Conservation (phyloP, 1,140 invertebrate genomes). For the Halictus rubicundus region DNA sequence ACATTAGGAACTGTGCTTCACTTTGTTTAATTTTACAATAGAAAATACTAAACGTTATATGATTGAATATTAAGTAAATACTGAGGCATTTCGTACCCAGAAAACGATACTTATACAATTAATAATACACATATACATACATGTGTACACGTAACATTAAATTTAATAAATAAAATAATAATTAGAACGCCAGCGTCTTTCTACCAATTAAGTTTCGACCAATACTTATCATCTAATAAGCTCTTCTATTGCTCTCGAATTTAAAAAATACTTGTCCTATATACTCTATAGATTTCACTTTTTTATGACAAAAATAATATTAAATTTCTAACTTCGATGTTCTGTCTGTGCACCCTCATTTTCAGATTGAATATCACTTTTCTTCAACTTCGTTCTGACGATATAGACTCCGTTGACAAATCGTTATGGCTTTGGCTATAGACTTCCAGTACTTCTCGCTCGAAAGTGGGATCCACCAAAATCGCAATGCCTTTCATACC, state of each 20-base stretch:
- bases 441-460: conserved; percentile 64
- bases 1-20: neutral
- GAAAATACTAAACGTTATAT: neutral
- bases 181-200: conserved; percentile 41
- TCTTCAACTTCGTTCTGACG: neutral
- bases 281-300: neutral
- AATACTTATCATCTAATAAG: neutral
- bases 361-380: neutral
- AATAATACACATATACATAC: neutral
- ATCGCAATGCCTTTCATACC: conserved; percentile 69
- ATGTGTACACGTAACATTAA: neutral
- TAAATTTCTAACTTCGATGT: neutral
- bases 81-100: neutral
- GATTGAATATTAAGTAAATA: neutral
- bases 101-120: neutral
- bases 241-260: conserved; percentile 21
- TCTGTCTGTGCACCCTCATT: neutral
- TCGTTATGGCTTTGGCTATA: conserved; percentile 11
- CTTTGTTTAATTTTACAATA: neutral
- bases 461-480: conserved; percentile 65
- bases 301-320: conserved; percentile 15
- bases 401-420: neutral
- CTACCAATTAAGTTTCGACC: neutral
- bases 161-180: conserved; percentile 14
- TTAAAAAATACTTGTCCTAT: neutral